Percentiles rank a stretch among this genome's conserved stretches.
These are phyloP conservation scores for Crotalus horridus DNA, from an alignment of 2,113 vertebrate species.

Conservation along the genomic window DNA sequence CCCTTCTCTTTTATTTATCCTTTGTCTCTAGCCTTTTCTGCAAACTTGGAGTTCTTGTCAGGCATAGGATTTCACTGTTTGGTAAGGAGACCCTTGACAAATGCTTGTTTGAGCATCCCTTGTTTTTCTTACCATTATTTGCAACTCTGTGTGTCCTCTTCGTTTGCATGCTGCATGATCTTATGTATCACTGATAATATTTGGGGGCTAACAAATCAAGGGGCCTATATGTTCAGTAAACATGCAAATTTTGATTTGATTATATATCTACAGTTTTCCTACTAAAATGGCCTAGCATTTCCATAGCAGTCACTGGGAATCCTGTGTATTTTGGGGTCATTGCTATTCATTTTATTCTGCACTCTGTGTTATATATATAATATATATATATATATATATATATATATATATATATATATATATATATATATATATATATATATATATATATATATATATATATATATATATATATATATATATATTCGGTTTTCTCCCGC, in stretches of 20 bases:
- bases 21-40: slow-evolving; percentile 95
- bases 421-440: no score
- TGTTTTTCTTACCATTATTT: slow-evolving; percentile 70
- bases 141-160: slow-evolving; percentile 60
- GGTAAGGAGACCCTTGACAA: slow-evolving; percentile 86
- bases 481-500: no score
- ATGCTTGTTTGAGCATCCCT: slow-evolving; percentile 68
- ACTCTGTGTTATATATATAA: not conserved
- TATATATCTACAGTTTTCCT: not conserved
- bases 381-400: no score
- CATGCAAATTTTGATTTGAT: not conserved
- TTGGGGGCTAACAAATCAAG: slow-evolving; percentile 13
- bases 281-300: slow-evolving; percentile 20
- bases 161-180: slow-evolving; percentile 68
- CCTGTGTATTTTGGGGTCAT: not conserved
- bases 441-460: no score
- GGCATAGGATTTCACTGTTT: slow-evolving; percentile 99
- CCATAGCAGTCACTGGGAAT: not conserved
- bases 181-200: slow-evolving; percentile 47
- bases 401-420: no score
- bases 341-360: not conserved
- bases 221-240: not conserved
- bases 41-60: slow-evolving; percentile 99
- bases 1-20: slow-evolving; percentile 68
- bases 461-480: no score